Conservation (phyloP, 2,113 vertebrate genomes). For the Oxygymnocypris stewartii region DNA sequence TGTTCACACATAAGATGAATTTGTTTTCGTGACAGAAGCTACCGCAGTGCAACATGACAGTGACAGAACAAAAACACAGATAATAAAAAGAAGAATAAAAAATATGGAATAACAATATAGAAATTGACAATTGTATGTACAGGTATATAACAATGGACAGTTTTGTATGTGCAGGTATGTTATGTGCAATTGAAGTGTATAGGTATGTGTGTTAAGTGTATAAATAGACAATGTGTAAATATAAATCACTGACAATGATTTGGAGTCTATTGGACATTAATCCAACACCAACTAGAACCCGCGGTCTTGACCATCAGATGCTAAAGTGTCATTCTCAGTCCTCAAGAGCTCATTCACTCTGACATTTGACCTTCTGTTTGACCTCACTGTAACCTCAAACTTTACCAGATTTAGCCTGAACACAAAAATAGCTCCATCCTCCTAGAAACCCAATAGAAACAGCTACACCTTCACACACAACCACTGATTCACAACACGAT, state of each 20-base stretch:
- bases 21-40: too few species aligned
- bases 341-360: background rate
- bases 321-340: background rate
- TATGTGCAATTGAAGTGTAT: too few species aligned
- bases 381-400: conserved; percentile 12
- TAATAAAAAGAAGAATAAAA: too few species aligned
- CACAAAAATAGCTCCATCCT: background rate
- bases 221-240: too few species aligned
- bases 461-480: background rate
- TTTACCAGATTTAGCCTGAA: background rate
- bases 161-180: too few species aligned
- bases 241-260: background rate
- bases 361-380: conserved; percentile 4
- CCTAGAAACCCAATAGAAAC: background rate
- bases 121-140: too few species aligned
- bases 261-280: background rate
- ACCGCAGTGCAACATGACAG: too few species aligned
- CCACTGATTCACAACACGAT: background rate
- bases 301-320: background rate
- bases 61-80: too few species aligned
- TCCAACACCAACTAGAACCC: background rate
- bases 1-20: too few species aligned
- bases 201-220: too few species aligned
- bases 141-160: too few species aligned
- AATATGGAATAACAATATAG: too few species aligned